Evolutionary conservation across 2,888 invertebrate species (phyloP), one percentile per base, ranked within the genome.

Genomic region (Dione juno): DNA sequence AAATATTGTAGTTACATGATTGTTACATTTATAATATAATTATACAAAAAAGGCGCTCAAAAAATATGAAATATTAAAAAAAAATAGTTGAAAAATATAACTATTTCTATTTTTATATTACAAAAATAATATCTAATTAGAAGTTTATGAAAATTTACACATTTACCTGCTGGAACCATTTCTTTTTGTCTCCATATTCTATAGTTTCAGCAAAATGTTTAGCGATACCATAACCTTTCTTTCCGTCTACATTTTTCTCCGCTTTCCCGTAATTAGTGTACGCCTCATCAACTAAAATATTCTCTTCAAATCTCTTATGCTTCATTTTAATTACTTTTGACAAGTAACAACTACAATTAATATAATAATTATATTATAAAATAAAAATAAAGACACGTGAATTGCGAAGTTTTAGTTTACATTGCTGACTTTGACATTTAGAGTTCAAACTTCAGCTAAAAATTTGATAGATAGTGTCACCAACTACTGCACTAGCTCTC

Each of bases 101-200:
- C 28, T 28, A 28, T 28, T 52, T 19, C 11, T 13, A 21, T 14
- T 9, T 13, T 43, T 2, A 37, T 50, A 37, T 7, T 53, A 21
- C 19, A 13, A 13, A 13, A 1, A 13, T 13, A 41, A 41, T 19
- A n/a, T 21, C 10, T 41, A 21, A 61, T 14, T 37, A 63, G 16
- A 45, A 28, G 9, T 16, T 9, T 14, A 2, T 8, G 53, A 13
- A 8, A 35, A 7, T 37, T 16, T 19, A 16, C 13, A 13, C 7
- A 74, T 75, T 81, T 89, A 95, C 94, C 87, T 95, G 94, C 73
- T 95, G 93, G 81, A 94, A 95, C 96, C 96, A 96, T 81, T 96
- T 95, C 83, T 93, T 93, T 74, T 91, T 89, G 61, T 93, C 94
- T 53, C 89, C 92, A 80, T 90, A 92, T 76, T 94, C 94, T 41